These are phyloP conservation scores for Harpegnathos saltator DNA, from an alignment of 1,140 invertebrate species.

Conservation along the genomic window DNA sequence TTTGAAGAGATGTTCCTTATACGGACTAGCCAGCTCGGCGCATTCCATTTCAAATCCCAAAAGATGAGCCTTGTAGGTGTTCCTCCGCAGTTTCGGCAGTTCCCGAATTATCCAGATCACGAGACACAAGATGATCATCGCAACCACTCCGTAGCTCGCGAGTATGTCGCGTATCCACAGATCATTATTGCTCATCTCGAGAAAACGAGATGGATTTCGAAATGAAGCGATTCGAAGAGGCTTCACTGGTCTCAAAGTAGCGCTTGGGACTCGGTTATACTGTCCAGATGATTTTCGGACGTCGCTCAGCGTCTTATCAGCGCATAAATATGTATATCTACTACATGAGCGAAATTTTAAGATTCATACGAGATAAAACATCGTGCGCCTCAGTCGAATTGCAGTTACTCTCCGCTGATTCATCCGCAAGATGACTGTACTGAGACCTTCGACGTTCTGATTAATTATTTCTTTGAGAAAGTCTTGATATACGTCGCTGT, in stretches of 20 bases:
- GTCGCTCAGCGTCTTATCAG: no score
- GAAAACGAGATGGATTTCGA: not conserved
- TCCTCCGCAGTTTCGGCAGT: conserved; percentile 74
- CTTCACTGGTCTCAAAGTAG: not conserved
- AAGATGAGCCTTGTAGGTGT: conserved; percentile 77
- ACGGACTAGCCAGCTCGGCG: conserved; percentile 72
- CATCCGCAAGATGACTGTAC: no score
- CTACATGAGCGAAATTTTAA: no score
- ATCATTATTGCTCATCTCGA: conserved; percentile 77
- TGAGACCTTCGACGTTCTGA: not conserved
- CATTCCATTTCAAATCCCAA: conserved; percentile 81
- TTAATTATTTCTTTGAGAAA: conserved; percentile 3
- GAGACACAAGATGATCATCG: conserved; percentile 47
- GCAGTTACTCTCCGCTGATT: no score
- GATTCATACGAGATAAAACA: no score
- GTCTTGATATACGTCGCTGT: not conserved
- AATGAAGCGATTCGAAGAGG: not conserved
- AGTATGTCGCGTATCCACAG: conserved; percentile 80
- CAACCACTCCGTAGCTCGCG: conserved; percentile 73
- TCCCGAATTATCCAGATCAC: conserved; percentile 65
- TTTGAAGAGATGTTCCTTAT: conserved; percentile 77
- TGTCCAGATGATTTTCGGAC: not conserved
- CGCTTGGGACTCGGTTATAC: not conserved
- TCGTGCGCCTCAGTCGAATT: no score
- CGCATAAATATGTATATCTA: no score